Evolutionary conservation across 2,888 invertebrate genomes (phyloP), one percentile per base, ranked within the genome.

Genomic region (Cheilosia variabilis): DNA sequence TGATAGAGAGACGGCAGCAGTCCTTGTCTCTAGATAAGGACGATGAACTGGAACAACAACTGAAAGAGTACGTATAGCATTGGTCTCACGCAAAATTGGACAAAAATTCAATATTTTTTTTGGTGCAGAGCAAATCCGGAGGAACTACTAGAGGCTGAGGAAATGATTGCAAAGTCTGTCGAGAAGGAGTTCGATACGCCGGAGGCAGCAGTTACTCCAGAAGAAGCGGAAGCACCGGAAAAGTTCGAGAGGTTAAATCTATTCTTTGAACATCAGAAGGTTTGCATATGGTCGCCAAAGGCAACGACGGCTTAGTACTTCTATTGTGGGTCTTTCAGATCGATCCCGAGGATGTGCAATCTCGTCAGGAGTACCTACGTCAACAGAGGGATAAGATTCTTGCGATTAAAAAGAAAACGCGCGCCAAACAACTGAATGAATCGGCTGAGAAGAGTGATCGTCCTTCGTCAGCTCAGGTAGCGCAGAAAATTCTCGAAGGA

Each of bases 331-430:
- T 57, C 76, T 88, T 89, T 73, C 79, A 93, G 92, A 91, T 94
- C 45, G 93, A 93, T 88, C 92, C 93, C 24, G 93, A 93, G 76
- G 97, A 98, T 88, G 93, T 98, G 58, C 94, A 94, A 83, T 95
- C 95, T 75, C 94, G 98, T 0, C 97, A 97, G 89, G 95, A 96
- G 87, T 98, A 98, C 91, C 93, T 99, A 75, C 95, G 96, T 69
- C 95, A 96, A 81, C 98, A 98, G 91, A 94, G 98, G 27, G 98
- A 98, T 92, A 97, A 98, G 90, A 93, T 99, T 68, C 93, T 98
- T 53, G 96, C 96, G 22, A 93, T 98, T 90, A 99, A 98, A 92
- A 97, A 96, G 90, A 96, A 96, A 90, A 97, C 96, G 24, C 94
- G 98, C 22, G 96, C 96, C 90, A 96, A 96, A 88, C 95, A 96